Evolutionary conservation across 2,888 invertebrate species (phyloP), one percentile per base, ranked within the genome.

Genomic region (Eucera pruinosa): DNA sequence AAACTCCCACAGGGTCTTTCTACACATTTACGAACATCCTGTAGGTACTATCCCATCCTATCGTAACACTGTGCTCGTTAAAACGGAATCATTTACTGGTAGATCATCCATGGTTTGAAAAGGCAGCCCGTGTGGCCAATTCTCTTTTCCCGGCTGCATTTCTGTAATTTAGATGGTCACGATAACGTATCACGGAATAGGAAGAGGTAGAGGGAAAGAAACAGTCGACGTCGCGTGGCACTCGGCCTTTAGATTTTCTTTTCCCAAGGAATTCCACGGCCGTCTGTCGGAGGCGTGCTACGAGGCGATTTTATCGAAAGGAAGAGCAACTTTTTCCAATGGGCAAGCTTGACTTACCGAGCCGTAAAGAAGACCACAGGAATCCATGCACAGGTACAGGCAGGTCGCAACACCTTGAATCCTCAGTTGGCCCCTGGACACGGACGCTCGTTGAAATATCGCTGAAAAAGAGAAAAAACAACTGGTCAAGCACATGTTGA

Each of bases 361-460:
- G 93, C 96, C 96, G 94, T 97, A 97, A 89, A 96, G 95, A 93
- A 95, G 94, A 93, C 97, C 97, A 93, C 97, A 97, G 89, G 95
- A 94, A 93, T 97, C 96, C 97, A 97, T 97, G 93, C 97, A 97
- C 93, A 97, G 95, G 94, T 95, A 97, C 93, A 96, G 95, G 93
- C 97, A 97, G 88, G 97, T 97, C 90, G 96, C 96, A 85, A 96
- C 96, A 93, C 97, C 96, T 94, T 97, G 97, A 93, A 97, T 96
- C 94, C 96, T 96, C 93, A 97, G 95, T 94, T 96, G 96, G 92
- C 97, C 97, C 92, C 95, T 95, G 93, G 95, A 95, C 87, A 95
- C 94, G 80, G 96, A 95, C 79, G 94, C 94, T 91, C 96, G 94
- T 92, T 95, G 95, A 89, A 96, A 93, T 91, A 96, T 95, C 78